A percentile compares a stretch with the other conserved stretches of the same genome.
phyloP scores from a whole-genome alignment of 2,113 vertebrate species.

The Oryzias melastigma region DNA sequence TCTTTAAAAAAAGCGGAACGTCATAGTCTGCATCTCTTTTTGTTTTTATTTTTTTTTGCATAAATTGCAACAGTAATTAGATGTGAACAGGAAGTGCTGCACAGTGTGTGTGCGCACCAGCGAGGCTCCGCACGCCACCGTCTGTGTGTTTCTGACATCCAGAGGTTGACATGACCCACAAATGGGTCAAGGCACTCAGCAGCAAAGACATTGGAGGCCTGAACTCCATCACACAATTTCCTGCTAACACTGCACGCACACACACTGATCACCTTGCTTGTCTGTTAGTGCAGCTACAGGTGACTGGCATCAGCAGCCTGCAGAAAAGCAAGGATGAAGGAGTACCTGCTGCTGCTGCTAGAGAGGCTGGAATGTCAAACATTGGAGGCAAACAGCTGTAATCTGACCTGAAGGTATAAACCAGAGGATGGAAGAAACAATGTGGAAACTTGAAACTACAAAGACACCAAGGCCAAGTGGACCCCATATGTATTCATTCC shows the following conservation, averaged over 20 bases:
- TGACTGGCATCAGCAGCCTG: slow-evolving; percentile 22
- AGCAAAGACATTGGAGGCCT: slow-evolving; percentile 16
- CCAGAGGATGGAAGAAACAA: background rate
- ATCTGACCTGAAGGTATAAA: slow-evolving; percentile 21
- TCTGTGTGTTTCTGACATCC: slow-evolving; percentile 1
- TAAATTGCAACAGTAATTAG: background rate
- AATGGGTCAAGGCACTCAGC: slow-evolving; percentile 27
- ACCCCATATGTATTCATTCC: no score
- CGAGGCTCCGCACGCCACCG: no score
- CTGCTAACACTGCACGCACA: slow-evolving; percentile 31
- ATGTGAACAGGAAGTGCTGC: background rate
- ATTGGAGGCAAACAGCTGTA: slow-evolving; percentile 7
- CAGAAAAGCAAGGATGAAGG: slow-evolving; percentile 25
- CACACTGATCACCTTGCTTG: no score
- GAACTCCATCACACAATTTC: slow-evolving; percentile 10
- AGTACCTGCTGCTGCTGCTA: slow-evolving; percentile 22
- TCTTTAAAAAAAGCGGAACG: background rate
- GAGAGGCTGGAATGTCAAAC: slow-evolving; percentile 21
- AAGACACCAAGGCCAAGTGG: background rate
- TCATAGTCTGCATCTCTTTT: background rate
- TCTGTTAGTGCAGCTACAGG: background rate
- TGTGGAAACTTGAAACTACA: background rate
- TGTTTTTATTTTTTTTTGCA: background rate
- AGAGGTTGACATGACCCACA: slow-evolving; percentile 30
- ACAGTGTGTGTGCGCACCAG: no score